Conservation (phyloP, 2,797 vertebrate species). For the Meriones psammophilus region DNA sequence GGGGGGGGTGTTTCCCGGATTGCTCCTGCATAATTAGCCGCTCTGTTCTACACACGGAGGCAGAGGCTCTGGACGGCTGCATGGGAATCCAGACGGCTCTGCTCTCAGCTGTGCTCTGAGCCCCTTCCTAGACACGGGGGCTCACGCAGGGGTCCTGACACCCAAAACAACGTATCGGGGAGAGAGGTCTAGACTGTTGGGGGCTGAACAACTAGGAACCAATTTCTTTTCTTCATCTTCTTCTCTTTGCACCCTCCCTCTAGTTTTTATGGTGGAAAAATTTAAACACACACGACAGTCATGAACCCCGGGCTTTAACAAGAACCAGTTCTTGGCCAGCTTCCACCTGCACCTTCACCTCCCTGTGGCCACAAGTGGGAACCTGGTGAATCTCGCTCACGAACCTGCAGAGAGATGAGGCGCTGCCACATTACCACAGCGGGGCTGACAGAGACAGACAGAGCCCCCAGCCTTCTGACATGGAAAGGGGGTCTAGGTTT, state of each 20-base stretch:
- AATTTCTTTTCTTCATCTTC: background rate
- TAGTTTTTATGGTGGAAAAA: background rate
- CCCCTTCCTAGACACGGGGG: background rate
- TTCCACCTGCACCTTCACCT: background rate
- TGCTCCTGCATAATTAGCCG: background rate
- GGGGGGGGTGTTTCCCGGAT: fast-evolving
- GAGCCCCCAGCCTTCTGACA: background rate
- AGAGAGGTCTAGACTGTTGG: background rate
- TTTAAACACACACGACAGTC: background rate
- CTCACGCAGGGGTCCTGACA: background rate
- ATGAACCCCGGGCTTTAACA: background rate
- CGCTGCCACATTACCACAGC: too few species aligned
- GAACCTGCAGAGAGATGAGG: background rate
- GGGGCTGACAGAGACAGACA: background rate
- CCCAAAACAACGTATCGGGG: background rate
- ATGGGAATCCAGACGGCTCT: background rate
- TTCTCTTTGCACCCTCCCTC: background rate
- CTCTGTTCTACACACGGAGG: fast-evolving
- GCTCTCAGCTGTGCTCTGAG: background rate
- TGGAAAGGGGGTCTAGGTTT: background rate
- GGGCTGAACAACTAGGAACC: background rate
- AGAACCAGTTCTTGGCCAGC: background rate
- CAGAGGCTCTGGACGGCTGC: background rate
- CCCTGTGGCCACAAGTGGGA: background rate
- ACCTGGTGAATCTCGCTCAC: background rate